Evolutionary conservation across 2,888 invertebrate species (phyloP), one percentile per base, ranked within the genome.

Genomic region (Temnothorax ravouxi): DNA sequence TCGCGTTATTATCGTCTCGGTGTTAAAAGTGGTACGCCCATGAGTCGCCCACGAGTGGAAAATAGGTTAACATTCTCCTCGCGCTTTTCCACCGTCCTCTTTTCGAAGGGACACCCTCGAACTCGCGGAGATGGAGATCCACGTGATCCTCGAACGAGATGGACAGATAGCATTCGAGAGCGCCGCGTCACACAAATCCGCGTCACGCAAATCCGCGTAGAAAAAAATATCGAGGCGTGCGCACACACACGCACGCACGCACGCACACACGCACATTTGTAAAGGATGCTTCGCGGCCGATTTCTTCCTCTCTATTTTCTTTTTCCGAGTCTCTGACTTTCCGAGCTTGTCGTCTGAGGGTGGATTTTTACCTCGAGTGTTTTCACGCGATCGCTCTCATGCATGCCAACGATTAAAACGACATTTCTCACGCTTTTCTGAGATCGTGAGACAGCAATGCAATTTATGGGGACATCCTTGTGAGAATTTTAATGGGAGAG

Each of bases 1-100:
- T 88, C 88, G 87, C 67, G 87, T 84, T 67, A 83, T 84, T 67
- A 83, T 83, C 81, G 77, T 81, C 77, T 59, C 61, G 77, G 18
- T 62, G 75, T 75, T 66, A 82, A 86, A 44, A 77, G 67, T 67
- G 54, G 29, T 9, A 44, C 77, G 29, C 21, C 25, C 25, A 13
- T 52, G 66, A 52, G 47, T 34, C 77, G 29, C 21, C 38, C 38
- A 13, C 67, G 66, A 52, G 47, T 47, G 11, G 41, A 38, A 52
- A 41, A 62, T 50, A 67, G 67, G 38, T 67, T 52, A 41, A 44
- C 38, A n/a, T 29, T 3, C n/a, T 34, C 25, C 29, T n/a, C 25
- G 6, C 41, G 67, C 29, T 67, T 77, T 25, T 44, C 15, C 25
- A 25, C 29, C 47, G n/a, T 50, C 18, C 8, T 18, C 18, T 38